phyloP scores from a whole-genome alignment of 2,888 invertebrate genomes.

The Tortrix viridana region DNA sequence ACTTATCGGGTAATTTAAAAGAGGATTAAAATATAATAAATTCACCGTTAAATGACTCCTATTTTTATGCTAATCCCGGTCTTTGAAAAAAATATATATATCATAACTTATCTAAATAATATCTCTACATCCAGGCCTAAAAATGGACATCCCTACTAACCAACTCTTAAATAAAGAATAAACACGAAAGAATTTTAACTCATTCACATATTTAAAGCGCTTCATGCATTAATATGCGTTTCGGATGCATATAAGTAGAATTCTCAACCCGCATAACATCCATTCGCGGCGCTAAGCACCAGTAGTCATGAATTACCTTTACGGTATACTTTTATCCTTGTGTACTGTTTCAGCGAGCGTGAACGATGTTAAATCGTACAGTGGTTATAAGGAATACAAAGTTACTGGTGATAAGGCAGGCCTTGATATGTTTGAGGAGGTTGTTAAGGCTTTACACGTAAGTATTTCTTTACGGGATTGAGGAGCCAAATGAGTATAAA shows the following conservation, averaged over 20 bases:
- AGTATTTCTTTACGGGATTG: neutral
- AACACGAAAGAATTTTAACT: neutral
- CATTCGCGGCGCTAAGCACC: neutral
- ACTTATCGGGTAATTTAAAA: no score
- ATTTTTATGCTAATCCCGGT: no score
- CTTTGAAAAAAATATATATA: no score
- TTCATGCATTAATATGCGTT: neutral
- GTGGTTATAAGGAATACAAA: slow-evolving; percentile 20
- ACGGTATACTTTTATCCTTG: slow-evolving; percentile 13
- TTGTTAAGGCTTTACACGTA: slow-evolving; percentile 5
- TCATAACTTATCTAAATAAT: no score
- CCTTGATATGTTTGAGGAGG: slow-evolving; percentile 23
- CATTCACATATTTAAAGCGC: neutral
- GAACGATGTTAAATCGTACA: slow-evolving; percentile 18
- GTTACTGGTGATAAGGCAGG: slow-evolving; percentile 13
- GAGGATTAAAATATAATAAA: no score
- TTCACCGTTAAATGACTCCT: no score
- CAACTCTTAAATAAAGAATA: no score
- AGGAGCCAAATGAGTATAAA: no score
- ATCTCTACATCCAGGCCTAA: no score
- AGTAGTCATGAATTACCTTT: slow-evolving; percentile 10
- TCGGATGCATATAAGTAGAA: neutral
- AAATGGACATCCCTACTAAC: no score
- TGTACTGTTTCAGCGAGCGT: slow-evolving; percentile 5
- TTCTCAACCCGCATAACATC: neutral